phyloP scores from a whole-genome alignment of 2,888 invertebrate genomes.

The Eupithecia dodoneata region DNA sequence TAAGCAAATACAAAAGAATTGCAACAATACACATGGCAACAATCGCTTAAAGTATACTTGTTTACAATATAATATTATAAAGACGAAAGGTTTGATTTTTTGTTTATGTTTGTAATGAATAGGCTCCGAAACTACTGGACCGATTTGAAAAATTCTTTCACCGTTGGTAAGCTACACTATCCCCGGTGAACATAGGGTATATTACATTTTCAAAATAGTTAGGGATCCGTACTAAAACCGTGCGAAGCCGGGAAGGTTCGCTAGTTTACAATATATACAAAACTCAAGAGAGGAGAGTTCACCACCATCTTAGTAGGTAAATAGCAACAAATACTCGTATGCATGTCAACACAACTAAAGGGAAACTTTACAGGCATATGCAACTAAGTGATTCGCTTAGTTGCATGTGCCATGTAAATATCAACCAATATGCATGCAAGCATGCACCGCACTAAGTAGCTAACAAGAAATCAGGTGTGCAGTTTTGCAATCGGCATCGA shows the following conservation, averaged over 20 bases:
- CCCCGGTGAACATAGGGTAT: no score
- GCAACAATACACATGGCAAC: not conserved
- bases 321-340: no score
- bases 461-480: conserved; percentile 27
- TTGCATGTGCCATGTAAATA: not conserved
- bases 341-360: not conserved
- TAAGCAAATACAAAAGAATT: not conserved
- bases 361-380: not conserved
- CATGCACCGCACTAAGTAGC: not conserved
- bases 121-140: no score
- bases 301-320: not conserved
- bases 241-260: no score
- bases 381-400: not conserved
- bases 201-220: no score
- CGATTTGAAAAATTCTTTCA: no score
- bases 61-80: no score
- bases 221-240: no score
- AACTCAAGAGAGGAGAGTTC: not conserved
- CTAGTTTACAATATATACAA: not conserved
- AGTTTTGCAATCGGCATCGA: conserved; percentile 32
- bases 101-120: no score
- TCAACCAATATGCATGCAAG: conserved; percentile 3
- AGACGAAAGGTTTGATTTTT: no score
- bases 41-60: not conserved
- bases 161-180: no score